These are phyloP conservation scores for Linnaemya vulpina DNA, from an alignment of 2,888 invertebrate genomes.

Conservation along the genomic window DNA sequence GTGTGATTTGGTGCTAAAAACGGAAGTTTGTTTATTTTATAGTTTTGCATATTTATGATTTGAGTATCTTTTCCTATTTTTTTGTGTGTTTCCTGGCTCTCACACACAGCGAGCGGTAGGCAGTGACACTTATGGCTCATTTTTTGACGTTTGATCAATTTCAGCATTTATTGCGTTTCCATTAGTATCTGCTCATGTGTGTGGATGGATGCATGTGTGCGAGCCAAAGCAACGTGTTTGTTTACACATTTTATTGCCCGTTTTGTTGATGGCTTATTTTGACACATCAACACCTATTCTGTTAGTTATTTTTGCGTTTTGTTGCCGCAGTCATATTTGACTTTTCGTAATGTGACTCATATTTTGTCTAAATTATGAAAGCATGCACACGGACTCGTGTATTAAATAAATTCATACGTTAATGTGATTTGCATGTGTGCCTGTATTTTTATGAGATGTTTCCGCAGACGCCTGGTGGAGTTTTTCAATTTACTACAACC, in stretches of 20 bases:
- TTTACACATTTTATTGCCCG: constrained; percentile 71
- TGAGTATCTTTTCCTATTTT: constrained; percentile 61
- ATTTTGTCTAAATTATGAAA: background rate
- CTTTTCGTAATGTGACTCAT: constrained; percentile 40
- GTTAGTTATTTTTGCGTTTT: constrained; percentile 10
- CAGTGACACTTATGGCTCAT: constrained; percentile 58
- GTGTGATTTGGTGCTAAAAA: constrained; percentile 45
- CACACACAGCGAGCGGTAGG: constrained; percentile 58
- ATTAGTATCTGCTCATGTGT: constrained; percentile 14
- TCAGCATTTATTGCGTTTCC: constrained; percentile 66
- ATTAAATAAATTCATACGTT: constrained; percentile 32
- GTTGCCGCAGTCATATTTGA: background rate
- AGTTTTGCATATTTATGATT: constrained; percentile 72
- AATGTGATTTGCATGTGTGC: constrained; percentile 70
- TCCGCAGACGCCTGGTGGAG: constrained; percentile 67
- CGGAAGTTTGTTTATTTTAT: constrained; percentile 82
- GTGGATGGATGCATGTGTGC: background rate
- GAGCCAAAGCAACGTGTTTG: constrained; percentile 44
- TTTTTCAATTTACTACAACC: constrained; percentile 44
- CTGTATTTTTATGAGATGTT: constrained; percentile 67
- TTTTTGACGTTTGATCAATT: constrained; percentile 67
- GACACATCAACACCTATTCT: constrained; percentile 74
- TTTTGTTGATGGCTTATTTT: constrained; percentile 71
- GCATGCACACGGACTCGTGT: background rate
- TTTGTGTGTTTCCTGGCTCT: constrained; percentile 25